These are phyloP conservation scores for Heliopora coerulea DNA, from an alignment of 92 coral and sea anemone species.

Conservation along the genomic window DNA sequence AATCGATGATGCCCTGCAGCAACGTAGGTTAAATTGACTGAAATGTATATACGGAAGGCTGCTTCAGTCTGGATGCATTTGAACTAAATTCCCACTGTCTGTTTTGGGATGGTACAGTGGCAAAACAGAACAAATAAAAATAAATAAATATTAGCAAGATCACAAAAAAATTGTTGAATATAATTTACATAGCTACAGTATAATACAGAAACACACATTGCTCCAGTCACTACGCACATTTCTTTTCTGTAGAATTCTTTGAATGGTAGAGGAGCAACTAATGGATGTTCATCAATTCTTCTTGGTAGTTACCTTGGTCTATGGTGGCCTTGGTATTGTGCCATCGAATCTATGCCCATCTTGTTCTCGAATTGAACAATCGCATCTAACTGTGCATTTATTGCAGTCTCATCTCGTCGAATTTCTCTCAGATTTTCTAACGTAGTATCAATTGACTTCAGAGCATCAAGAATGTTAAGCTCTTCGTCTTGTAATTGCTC, in stretches of 20 bases:
- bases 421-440: not conserved
- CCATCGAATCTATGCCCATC: no score
- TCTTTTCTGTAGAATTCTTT: slow-evolving; percentile 12
- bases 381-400: not conserved
- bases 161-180: not conserved
- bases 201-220: no score
- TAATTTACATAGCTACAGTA: no score
- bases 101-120: no score
- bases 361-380: slow-evolving; percentile 6
- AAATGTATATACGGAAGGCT: no score
- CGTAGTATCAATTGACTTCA: not conserved
- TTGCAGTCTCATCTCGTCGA: not conserved
- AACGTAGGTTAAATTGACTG: not conserved
- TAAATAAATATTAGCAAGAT: no score
- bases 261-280: not conserved
- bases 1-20: not conserved
- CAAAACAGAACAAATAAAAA: not conserved
- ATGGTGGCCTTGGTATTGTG: slow-evolving; percentile 17
- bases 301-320: slow-evolving; percentile 16
- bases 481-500: not conserved
- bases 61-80: not conserved
- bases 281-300: slow-evolving; percentile 15
- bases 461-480: slow-evolving; percentile 7
- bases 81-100: not conserved
- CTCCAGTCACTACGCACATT: not conserved